These are phyloP conservation scores for Idaea aversata DNA, from an alignment of 2,888 invertebrate genomes.

Conservation along the genomic window DNA sequence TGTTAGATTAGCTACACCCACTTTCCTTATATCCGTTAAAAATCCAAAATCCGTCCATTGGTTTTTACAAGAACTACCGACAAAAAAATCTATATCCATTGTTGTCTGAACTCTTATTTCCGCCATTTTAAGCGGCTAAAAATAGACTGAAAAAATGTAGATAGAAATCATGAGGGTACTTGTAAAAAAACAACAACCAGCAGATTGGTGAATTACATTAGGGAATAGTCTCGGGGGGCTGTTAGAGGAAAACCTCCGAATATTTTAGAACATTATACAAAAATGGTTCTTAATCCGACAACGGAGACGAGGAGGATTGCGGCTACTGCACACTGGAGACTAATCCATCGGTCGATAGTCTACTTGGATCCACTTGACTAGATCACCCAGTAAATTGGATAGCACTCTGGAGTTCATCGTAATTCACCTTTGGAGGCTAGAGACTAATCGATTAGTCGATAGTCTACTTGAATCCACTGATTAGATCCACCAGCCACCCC, in stretches of 20 bases:
- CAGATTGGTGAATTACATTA: constrained; percentile 2
- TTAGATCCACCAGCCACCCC: no score
- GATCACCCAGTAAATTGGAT: no score
- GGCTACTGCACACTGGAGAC: neutral
- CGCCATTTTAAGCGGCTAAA: neutral
- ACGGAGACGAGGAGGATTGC: neutral
- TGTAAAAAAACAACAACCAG: neutral
- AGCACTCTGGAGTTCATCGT: no score
- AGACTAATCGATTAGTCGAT: no score
- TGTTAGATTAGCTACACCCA: no score
- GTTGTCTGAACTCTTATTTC: no score
- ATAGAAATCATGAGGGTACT: neutral
- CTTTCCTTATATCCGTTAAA: no score
- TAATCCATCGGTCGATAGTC: neutral
- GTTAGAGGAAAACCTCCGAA: constrained; percentile 1
- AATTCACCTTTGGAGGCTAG: no score
- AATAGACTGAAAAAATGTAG: neutral
- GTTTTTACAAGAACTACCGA: no score
- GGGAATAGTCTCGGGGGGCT: neutral
- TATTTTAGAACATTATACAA: constrained; percentile 3
- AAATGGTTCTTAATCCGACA: constrained; percentile 2
- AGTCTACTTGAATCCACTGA: no score
- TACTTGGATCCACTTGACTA: neutral
- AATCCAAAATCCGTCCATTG: no score
- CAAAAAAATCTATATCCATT: no score